phyloP scores from a whole-genome alignment of 2,888 invertebrate species.

The Ennomos erosarius region DNA sequence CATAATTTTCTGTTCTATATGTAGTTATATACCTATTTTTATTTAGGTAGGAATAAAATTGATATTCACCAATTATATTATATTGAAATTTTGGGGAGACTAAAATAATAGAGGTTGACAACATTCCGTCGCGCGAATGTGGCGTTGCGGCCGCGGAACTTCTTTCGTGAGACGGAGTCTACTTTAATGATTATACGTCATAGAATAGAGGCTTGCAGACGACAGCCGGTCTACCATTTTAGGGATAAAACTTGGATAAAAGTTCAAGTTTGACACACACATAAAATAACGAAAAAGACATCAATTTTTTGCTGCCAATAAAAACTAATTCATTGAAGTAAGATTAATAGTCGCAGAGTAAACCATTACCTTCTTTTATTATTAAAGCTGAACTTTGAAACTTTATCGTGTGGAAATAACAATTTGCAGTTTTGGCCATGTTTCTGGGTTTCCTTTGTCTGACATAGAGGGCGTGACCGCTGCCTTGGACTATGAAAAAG shows the following conservation, averaged over 20 bases:
- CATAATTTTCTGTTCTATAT: no score
- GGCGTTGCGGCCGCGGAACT: no score
- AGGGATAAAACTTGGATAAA: conserved; percentile 34
- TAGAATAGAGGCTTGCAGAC: background rate
- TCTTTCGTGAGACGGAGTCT: no score
- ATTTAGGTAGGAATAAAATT: no score
- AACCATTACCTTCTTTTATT: conserved; percentile 57
- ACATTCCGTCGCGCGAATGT: no score
- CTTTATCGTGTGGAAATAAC: conserved; percentile 81
- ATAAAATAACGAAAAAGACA: conserved; percentile 50
- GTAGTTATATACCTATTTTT: no score
- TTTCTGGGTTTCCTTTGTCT: conserved; percentile 60
- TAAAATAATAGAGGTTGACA: no score
- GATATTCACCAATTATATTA: no score
- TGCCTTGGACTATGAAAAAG: conserved; percentile 48
- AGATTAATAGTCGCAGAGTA: conserved; percentile 74
- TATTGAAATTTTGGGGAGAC: no score
- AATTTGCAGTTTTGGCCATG: conserved; percentile 78
- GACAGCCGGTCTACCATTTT: conserved; percentile 30
- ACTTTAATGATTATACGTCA: no score
- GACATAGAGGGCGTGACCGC: conserved; percentile 77
- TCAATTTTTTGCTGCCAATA: conserved; percentile 58
- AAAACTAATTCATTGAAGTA: conserved; percentile 62
- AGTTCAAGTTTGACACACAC: conserved; percentile 31
- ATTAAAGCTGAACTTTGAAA: conserved; percentile 66